Base-by-base conservation (phyloP, 2,113 vertebrate species). In the Trogon surrucura region DNA sequence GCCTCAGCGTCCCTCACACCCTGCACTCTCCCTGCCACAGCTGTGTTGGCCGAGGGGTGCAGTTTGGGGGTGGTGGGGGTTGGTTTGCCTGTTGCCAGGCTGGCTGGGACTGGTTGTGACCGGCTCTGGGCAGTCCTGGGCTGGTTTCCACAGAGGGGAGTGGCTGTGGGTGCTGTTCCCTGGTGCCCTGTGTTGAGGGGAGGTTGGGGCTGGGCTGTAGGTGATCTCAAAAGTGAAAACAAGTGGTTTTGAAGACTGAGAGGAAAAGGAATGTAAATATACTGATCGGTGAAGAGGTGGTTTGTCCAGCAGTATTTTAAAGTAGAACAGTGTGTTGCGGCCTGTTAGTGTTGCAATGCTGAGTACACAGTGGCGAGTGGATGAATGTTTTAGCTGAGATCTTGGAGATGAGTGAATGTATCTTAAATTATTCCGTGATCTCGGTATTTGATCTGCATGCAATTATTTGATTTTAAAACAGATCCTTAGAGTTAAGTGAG, bases 1-100 rank as follows among this genome's bases (percentile, higher is more conserved):
- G 10, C 29, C 27, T 30, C 0, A 0, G 14, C 14, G 27, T 60
- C 51, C 23, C 13, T 30, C 5, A 1, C 16, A 29, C 11, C 4
- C 38, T 9, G 29, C 1, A 1, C 17, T 41, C 41, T 41, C 41
- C 41, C 41, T 13, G 41, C n/a, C 2, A 0, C 13, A 6, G 19
- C 7, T 17, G 20, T 16, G 19, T 27, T 23, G 48, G 41, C 5
- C 0, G 57, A 18, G 34, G 45, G 25, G 44, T 1, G 3, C 5
- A 3, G 8, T 14, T 15, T 13, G 26, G 36, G 6, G 32, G 27
- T 21, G 11, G 27, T 50, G 5, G 11, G 56, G 5, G 32, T 47
- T 16, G 2, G 21, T 30, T 47, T 32, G 36, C 11, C 20, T 5
- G 13, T 26, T 30, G 38, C 10, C 0, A 10, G 21, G 27, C 13